Percentiles rank a stretch among this genome's conserved stretches.
phyloP scores from a whole-genome alignment of 2,888 invertebrate species.

The Gandaritis pyraliata region DNA sequence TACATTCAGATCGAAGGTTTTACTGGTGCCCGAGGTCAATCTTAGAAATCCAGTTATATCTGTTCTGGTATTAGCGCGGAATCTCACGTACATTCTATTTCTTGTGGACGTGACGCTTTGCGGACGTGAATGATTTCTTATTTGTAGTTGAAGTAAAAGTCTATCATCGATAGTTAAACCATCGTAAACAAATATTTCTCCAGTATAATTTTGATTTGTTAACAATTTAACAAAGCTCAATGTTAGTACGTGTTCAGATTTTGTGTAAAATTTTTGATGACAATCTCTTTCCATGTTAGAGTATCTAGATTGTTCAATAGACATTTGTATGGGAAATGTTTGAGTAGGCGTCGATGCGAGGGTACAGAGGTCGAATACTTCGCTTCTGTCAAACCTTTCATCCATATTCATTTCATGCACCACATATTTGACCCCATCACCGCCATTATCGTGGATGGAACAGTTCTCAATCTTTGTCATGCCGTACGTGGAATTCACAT shows the following conservation, averaged over 20 bases:
- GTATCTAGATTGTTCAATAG: slow-evolving; percentile 91
- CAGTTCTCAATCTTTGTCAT: slow-evolving; percentile 91
- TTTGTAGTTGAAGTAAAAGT: slow-evolving; percentile 87
- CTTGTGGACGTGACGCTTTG: slow-evolving; percentile 94
- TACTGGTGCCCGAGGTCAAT: slow-evolving; percentile 89
- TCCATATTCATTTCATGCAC: slow-evolving; percentile 92
- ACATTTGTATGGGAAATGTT: slow-evolving; percentile 93
- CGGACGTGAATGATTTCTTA: slow-evolving; percentile 94
- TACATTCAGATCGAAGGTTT: slow-evolving; percentile 94
- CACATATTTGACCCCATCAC: slow-evolving; percentile 95
- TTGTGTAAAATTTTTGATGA: slow-evolving; percentile 91
- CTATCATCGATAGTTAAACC: slow-evolving; percentile 89
- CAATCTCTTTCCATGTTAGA: slow-evolving; percentile 89
- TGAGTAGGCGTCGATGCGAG: slow-evolving; percentile 93
- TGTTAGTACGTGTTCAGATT: slow-evolving; percentile 91
- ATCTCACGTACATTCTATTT: slow-evolving; percentile 91
- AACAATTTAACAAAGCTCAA: slow-evolving; percentile 93
- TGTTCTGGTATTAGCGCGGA: slow-evolving; percentile 88
- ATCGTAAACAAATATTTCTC: slow-evolving; percentile 90
- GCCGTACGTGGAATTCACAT: slow-evolving; percentile 95
- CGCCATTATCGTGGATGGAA: slow-evolving; percentile 92
- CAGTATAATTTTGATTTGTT: slow-evolving; percentile 90
- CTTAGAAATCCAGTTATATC: slow-evolving; percentile 91
- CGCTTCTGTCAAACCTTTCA: slow-evolving; percentile 89
- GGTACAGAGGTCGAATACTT: slow-evolving; percentile 93